Conservation (phyloP, 2,113 vertebrate genomes). For the Smithornis capensis region DNA sequence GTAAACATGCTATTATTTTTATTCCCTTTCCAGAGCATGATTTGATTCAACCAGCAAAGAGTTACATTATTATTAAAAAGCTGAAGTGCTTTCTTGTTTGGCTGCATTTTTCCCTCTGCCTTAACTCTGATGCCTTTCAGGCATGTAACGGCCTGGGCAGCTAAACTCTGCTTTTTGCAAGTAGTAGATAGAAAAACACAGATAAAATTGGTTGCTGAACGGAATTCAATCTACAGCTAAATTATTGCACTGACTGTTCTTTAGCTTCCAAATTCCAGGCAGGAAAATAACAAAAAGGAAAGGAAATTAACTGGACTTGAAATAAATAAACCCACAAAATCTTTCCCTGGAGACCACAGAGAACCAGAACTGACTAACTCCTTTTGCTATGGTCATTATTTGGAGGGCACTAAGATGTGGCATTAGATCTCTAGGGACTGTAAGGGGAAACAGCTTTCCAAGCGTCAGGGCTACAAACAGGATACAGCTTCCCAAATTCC, state of each 20-base stretch:
- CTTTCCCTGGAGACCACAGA: background rate
- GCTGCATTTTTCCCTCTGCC: slow-evolving; percentile 58
- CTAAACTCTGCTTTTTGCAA: slow-evolving; percentile 18
- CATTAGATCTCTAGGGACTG: background rate
- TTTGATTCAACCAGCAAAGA: slow-evolving; percentile 37
- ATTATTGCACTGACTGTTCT: background rate
- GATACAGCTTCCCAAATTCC: slow-evolving; percentile 31
- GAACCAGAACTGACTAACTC: background rate
- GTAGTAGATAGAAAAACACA: slow-evolving; percentile 30
- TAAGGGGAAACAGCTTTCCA: background rate
- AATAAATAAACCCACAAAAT: background rate
- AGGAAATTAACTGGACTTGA: background rate
- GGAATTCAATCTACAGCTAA: background rate
- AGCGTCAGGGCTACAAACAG: background rate
- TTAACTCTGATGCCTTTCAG: slow-evolving; percentile 54
- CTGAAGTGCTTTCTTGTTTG: slow-evolving; percentile 45
- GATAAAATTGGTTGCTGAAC: slow-evolving; percentile 24
- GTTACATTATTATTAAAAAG: slow-evolving; percentile 47
- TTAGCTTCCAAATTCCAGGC: background rate
- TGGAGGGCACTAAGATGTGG: slow-evolving; percentile 5
- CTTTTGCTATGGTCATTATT: background rate
- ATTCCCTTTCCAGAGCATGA: background rate
- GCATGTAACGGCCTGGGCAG: slow-evolving; percentile 56
- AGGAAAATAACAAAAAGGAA: background rate
- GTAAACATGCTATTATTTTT: background rate